Base-by-base conservation (phyloP, 2,888 invertebrate species). In the Mesorhabditis spiculigera region DNA sequence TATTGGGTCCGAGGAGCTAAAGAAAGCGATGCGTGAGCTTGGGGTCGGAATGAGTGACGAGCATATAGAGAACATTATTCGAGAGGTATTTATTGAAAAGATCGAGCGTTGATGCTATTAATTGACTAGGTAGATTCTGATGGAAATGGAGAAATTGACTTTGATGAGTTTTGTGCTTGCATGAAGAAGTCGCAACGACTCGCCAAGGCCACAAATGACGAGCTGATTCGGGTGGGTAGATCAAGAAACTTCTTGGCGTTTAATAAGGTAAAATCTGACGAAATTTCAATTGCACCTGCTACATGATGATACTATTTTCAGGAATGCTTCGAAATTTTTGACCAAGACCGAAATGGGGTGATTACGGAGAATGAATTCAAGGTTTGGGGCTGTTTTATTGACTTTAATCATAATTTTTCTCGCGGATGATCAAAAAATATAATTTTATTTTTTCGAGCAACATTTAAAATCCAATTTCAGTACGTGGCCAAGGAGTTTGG, bases 71-170 rank as follows among this genome's bases (percentile, higher is more conserved):
- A 78, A 78, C 45, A 76, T 85, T 44, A 85, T 86, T 58, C 75
- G 76, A 69, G 86, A 86, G 77, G 85, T 83, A 50, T 50, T 50
- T 50, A 50, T 13, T 50, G 58, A n/a, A 50, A 50, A 50, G 0
- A 50, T 13, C 28, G 28, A 28, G 28, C 28, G 28, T 28, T 28
- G 45, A 43, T 44, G 42, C 62, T 69, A 43, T 41, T 42, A 43
- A 41, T 65, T 61, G 43, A 43, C 8, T 67, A 84, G 83, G 83
- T 85, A 5, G 85, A 85, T 68, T 84, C 83, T 5, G 85, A 85
- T 73, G 85, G 85, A 0, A 85, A 85, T 63, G 85, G 85, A 4
- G 86, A 86, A 69, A 86, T 86, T 64, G 86, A 86, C 68, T 86
- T 86, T 68, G 82, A 82, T n/a, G 86, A 86, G 71, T 86, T 86